Percentiles rank a stretch among this genome's conserved stretches.
These are phyloP conservation scores for Congeria kusceri DNA, from an alignment of 2,888 invertebrate genomes.

Conservation along the genomic window DNA sequence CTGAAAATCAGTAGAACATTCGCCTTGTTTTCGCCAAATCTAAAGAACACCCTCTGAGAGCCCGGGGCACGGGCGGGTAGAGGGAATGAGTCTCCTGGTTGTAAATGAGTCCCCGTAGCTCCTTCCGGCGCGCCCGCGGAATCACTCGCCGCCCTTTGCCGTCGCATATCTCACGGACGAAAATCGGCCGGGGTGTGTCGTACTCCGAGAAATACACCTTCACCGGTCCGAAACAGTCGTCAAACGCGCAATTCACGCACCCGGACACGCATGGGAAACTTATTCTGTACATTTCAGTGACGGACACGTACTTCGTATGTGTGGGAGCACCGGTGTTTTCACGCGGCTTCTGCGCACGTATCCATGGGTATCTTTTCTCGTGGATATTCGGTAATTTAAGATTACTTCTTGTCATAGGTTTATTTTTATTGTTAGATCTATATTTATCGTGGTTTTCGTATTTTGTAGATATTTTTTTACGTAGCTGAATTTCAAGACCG, in stretches of 20 bases:
- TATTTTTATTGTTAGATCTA: too few species aligned
- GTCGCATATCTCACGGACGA: conserved; percentile 50
- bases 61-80: conserved; percentile 52
- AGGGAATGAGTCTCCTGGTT: conserved; percentile 56
- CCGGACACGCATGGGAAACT: conserved; percentile 55
- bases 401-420: too few species aligned
- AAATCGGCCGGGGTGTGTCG: conserved; percentile 31
- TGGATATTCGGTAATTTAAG: background rate
- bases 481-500: too few species aligned
- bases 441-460: too few species aligned
- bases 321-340: background rate
- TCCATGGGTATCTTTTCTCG: background rate
- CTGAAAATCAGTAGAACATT: conserved; percentile 27
- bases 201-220: conserved; percentile 54
- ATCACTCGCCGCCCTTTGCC: conserved; percentile 54
- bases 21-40: conserved; percentile 17
- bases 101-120: conserved; percentile 58
- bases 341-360: background rate
- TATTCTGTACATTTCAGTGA: conserved; percentile 44
- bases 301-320: background rate
- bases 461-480: too few species aligned
- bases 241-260: conserved; percentile 57
- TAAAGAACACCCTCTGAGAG: conserved; percentile 24
- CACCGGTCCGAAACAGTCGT: conserved; percentile 56
- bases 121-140: conserved; percentile 46